phyloP scores from a whole-genome alignment of 1,140 invertebrate species.

The Diorhabda carinulata region DNA sequence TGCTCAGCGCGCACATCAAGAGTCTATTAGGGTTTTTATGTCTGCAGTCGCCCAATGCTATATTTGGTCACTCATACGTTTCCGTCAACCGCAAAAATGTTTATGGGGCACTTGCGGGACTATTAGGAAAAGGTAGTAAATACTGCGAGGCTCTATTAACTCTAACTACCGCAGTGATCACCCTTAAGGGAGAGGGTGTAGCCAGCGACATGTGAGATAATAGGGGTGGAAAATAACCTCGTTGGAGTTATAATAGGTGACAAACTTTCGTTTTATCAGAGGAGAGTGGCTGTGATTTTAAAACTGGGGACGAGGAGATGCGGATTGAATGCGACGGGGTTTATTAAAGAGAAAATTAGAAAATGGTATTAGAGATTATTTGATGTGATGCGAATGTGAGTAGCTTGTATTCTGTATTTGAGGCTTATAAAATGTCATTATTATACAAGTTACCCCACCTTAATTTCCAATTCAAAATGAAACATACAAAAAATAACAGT shows the following conservation, averaged over 20 bases:
- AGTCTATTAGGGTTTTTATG: slow-evolving; percentile 30
- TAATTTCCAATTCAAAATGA: no score
- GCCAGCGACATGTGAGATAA: slow-evolving; percentile 1
- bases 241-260: slow-evolving; percentile 19
- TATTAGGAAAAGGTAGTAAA: slow-evolving; percentile 31
- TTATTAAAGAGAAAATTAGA: slow-evolving; percentile 5
- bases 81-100: slow-evolving; percentile 6
- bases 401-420: no score
- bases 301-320: not conserved
- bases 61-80: slow-evolving; percentile 3
- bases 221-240: slow-evolving; percentile 17
- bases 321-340: not conserved
- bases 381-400: not conserved
- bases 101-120: slow-evolving; percentile 15
- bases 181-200: slow-evolving; percentile 24
- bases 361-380: not conserved
- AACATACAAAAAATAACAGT: no score
- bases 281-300: slow-evolving; percentile 12
- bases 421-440: no score
- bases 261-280: slow-evolving; percentile 19
- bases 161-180: slow-evolving; percentile 34
- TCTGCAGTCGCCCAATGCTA: slow-evolving; percentile 8
- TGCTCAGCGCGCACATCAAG: slow-evolving; percentile 23
- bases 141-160: slow-evolving; percentile 33
- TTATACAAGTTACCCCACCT: no score